Evolutionary conservation across 1,140 invertebrate species (phyloP).

Genomic region (Drosophila hydei): DNA sequence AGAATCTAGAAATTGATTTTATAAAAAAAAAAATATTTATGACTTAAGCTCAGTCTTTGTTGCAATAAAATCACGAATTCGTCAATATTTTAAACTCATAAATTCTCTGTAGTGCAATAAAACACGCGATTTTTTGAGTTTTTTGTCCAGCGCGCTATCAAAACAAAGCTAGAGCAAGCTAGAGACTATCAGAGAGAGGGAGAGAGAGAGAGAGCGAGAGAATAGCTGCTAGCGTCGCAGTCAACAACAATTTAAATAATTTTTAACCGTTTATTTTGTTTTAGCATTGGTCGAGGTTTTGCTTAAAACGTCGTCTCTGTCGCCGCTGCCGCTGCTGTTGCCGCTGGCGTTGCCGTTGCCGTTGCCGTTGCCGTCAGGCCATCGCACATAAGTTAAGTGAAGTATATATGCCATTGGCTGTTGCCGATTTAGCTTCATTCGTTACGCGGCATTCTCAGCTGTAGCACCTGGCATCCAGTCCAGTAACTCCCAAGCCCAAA

Average conservation of each 20-base stretch:
- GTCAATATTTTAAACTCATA: conserved; percentile 37
- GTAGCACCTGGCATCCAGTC: conserved; percentile 45
- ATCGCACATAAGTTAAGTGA: conserved; percentile 36
- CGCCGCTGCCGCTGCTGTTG: neutral
- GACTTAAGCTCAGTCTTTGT: neutral
- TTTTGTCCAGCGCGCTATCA: conserved; percentile 46
- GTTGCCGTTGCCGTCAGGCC: neutral
- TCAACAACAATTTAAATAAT: conserved; percentile 70
- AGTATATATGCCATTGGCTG: conserved; percentile 76
- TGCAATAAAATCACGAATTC: conserved; percentile 30
- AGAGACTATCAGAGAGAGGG: conserved; percentile 30
- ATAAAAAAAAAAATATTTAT: conserved; percentile 1
- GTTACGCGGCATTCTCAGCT: conserved; percentile 74
- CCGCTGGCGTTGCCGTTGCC: neutral
- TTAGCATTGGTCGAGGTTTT: conserved; percentile 55
- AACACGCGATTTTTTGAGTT: conserved; percentile 58
- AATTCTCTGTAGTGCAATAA: conserved; percentile 40
- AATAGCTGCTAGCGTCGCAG: conserved; percentile 20
- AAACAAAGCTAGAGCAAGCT: conserved; percentile 24
- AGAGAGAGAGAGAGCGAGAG: conserved; percentile 29
- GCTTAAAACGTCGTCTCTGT: conserved; percentile 38
- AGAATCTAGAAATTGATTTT: conserved; percentile 1
- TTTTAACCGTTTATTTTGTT: conserved; percentile 63
- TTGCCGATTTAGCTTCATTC: conserved; percentile 75
- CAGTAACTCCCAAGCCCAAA: conserved; percentile 6